A percentile compares a stretch with the other conserved stretches of the same genome.
These are phyloP conservation scores for Xestia xanthographa DNA, from an alignment of 2,888 invertebrate species.

Conservation along the genomic window DNA sequence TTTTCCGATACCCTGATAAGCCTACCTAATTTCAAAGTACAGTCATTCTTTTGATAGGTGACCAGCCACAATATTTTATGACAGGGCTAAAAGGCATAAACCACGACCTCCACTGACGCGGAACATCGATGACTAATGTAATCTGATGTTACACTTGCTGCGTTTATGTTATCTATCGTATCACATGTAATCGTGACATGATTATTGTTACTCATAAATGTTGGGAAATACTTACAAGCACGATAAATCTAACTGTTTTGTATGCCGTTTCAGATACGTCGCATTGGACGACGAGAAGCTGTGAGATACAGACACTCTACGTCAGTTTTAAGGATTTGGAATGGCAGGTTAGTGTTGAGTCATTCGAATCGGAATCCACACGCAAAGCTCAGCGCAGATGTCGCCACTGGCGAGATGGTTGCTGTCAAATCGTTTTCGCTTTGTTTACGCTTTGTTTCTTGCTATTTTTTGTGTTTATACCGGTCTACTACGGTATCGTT, in stretches of 20 bases:
- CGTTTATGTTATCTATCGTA: constrained; percentile 22
- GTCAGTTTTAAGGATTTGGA: constrained; percentile 97
- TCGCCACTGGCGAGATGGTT: too few species aligned
- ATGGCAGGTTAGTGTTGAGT: constrained; percentile 92
- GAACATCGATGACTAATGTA: constrained; percentile 33
- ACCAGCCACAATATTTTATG: neutral
- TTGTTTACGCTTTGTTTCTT: too few species aligned
- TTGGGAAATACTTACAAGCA: constrained; percentile 17
- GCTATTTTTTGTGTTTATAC: too few species aligned
- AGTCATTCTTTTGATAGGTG: neutral
- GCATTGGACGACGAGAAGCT: constrained; percentile 92
- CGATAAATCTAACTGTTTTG: constrained; percentile 3
- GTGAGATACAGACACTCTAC: constrained; percentile 97
- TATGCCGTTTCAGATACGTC: constrained; percentile 83
- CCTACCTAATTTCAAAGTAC: constrained; percentile 7
- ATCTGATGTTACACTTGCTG: constrained; percentile 15
- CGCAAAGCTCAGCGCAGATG: too few species aligned
- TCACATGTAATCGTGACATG: constrained; percentile 12
- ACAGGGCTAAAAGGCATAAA: neutral
- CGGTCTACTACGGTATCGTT: too few species aligned
- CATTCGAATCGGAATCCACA: too few species aligned
- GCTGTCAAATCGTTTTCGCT: too few species aligned
- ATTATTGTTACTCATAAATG: constrained; percentile 38
- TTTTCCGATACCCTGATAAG: neutral
- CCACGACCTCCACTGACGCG: constrained; percentile 20